Evolutionary conservation across 2,797 vertebrate species (phyloP), one percentile per base, ranked within the genome.

Genomic region (Sebastes paucispinis): DNA sequence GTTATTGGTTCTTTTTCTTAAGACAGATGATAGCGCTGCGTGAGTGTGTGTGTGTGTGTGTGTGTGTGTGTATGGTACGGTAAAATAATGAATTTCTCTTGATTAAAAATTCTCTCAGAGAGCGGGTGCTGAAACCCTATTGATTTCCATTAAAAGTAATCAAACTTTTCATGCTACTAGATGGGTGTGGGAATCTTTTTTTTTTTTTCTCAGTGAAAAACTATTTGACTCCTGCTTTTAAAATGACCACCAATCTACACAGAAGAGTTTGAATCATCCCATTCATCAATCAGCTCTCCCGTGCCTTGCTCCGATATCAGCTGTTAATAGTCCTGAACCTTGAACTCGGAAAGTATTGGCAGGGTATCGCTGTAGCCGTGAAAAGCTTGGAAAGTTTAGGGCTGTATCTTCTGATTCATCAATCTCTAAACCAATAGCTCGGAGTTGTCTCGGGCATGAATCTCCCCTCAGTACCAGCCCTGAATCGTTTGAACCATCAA

Each of bases 141-240:
- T 95, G 95, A 95, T 96, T 96, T 96, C 94, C 94, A 94, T 95
- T 95, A 95, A 94, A 94, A 96, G 91, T 94, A 95, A 95, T 96
- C 94, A 94, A 93, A 94, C 92, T 92, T 95, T 92, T 93, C 90
- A 90, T 91, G 89, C 84, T 87, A 69, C 85, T 72, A 85, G 90
- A 91, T 77, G 79, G 89, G 86, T 83, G 81, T 69, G 79, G 74
- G 81, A 74, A 80, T 87, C 84, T 86, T 87, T 43, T 65, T 66
- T 78, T 78, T 75, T 75, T 78, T 79, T 63, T 69, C 77, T 75
- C 75, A 69, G 80, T 85, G 85, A 93, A 93, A 90, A 90, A 92
- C 86, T 88, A 87, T 93, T 93, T 93, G 70, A 93, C 89, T 94
- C 77, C 62, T 90, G 69, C 79, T 90, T 89, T 92, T 77, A 88